Percentiles rank a stretch among this genome's conserved stretches.
phyloP scores from a whole-genome alignment of 1,140 invertebrate genomes.

The Goniozus legneri region DNA sequence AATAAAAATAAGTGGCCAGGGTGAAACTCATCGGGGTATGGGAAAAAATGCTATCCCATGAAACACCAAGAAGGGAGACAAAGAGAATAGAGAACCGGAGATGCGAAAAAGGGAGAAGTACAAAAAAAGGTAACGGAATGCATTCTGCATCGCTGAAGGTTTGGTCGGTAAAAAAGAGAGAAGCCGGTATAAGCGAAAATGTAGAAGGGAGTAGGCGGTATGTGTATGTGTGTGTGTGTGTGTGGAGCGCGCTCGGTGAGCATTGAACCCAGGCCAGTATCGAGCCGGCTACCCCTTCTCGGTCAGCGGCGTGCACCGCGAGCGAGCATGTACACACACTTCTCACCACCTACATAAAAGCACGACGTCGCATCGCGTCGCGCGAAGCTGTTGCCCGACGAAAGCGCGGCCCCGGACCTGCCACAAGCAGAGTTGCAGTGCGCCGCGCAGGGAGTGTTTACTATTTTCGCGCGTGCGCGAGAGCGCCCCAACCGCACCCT shows the following conservation, averaged over 20 bases:
- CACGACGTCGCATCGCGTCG: not conserved
- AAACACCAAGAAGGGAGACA: constrained; percentile 3
- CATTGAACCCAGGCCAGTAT: constrained; percentile 48
- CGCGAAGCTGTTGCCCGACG: not conserved
- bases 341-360: no score
- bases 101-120: not conserved
- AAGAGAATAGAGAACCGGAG: no score
- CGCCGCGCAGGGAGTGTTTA: constrained; percentile 49
- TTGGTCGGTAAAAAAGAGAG: not conserved
- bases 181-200: not conserved
- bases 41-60: no score
- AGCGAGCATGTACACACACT: no score
- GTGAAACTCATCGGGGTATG: no score
- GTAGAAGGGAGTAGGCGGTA: constrained; percentile 4
- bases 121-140: no score
- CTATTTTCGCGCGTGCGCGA: constrained; percentile 44
- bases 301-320: not conserved
- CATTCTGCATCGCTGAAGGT: no score
- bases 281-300: constrained; percentile 28
- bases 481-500: not conserved
- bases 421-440: constrained; percentile 45
- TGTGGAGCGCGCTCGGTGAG: constrained; percentile 30
- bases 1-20: no score
- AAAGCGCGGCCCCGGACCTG: constrained; percentile 44
- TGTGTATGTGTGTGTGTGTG: not conserved